These are phyloP conservation scores for Morpho deidamia DNA, from an alignment of 2,888 invertebrate species.

Conservation along the genomic window DNA sequence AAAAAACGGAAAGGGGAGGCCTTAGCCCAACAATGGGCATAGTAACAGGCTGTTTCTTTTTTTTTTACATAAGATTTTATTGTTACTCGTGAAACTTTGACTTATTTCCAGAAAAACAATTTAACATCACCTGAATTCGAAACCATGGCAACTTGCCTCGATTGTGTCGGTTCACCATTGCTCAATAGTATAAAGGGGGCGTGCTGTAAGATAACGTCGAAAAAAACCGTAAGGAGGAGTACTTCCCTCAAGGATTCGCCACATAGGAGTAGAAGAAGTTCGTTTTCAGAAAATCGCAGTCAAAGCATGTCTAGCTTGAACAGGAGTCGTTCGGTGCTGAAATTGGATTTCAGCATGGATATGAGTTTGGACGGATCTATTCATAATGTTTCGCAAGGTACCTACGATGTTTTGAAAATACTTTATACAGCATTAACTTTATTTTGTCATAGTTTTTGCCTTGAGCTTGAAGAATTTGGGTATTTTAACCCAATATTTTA, in stretches of 20 bases:
- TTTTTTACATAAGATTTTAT: no score
- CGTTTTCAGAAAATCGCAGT: constrained; percentile 57
- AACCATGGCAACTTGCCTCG: constrained; percentile 58
- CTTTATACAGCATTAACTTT: not conserved
- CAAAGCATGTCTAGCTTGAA: constrained; percentile 62
- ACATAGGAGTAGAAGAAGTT: constrained; percentile 41
- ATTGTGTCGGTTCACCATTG: constrained; percentile 44
- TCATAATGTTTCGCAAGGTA: constrained; percentile 59
- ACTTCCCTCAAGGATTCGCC: constrained; percentile 64
- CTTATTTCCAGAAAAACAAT: constrained; percentile 55
- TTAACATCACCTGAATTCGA: constrained; percentile 65
- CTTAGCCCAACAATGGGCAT: no score
- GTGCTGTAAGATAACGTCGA: constrained; percentile 56
- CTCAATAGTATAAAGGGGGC: constrained; percentile 40
- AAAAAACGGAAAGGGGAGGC: no score
- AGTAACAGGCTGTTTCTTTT: no score
- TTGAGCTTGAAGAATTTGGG: no score
- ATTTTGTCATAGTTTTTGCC: no score
- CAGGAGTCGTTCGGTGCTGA: constrained; percentile 68
- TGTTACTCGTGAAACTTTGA: not conserved
- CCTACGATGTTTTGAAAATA: constrained; percentile 6
- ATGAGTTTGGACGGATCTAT: constrained; percentile 73
- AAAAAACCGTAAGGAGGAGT: constrained; percentile 51
- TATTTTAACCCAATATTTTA: no score
- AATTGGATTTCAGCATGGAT: constrained; percentile 73